phyloP scores from a whole-genome alignment of 2,113 vertebrate species.

The Dendropsophus ebraccatus region DNA sequence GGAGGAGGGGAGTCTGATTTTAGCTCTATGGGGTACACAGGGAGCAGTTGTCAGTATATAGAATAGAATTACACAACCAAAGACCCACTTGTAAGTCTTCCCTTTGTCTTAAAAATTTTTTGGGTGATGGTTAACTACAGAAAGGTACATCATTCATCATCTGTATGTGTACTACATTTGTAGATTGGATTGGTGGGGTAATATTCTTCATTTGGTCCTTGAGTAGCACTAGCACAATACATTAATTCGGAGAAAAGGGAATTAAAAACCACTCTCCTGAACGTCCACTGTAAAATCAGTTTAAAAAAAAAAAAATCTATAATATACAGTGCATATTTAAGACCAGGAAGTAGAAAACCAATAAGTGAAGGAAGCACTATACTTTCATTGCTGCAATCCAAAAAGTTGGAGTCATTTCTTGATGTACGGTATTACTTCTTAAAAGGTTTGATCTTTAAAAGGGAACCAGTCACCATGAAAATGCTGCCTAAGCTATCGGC shows the following conservation, averaged over 20 bases:
- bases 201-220: background rate
- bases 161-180: background rate
- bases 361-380: background rate
- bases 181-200: background rate
- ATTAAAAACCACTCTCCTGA: background rate
- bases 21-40: no score
- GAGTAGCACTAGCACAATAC: background rate
- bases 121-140: background rate
- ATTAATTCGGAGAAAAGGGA: constrained; percentile 1
- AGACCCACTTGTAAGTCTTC: no score
- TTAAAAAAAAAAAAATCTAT: constrained; percentile 6
- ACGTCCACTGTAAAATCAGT: constrained; percentile 4
- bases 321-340: background rate
- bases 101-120: no score
- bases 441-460: no score
- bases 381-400: background rate
- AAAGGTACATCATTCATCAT: background rate
- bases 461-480: no score
- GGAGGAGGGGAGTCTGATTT: no score
- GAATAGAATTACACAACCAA: no score
- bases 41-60: no score
- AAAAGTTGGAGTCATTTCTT: background rate
- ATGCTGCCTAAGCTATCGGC: no score
- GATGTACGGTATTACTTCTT: background rate
- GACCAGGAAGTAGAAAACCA: background rate